Evolutionary conservation across 2,888 invertebrate species (phyloP), one percentile per base, ranked within the genome.

Genomic region (Euproctis similis): DNA sequence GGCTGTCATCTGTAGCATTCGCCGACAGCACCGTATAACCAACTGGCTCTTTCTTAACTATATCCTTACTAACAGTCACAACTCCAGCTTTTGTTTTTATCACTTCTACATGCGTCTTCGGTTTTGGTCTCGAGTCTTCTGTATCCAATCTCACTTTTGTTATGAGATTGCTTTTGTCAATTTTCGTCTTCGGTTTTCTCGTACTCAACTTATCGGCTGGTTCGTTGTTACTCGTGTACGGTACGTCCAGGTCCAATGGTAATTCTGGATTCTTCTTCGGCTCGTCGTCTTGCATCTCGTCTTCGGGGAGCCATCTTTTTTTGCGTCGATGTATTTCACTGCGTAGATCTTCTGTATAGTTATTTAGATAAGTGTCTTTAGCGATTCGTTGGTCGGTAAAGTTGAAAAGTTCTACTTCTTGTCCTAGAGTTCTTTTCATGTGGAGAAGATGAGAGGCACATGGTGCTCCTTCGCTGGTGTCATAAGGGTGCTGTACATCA

Each of bases 301-400:
- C 90, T 63, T 90, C 90, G 21, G 90, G 87, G 58, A 91, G 85
- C 90, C 90, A 91, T 59, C 90, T 85, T 63, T 88, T 90, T 46
- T 76, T 80, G 28, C 84, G 68, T 47, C 64, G 67, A 34, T 77
- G 73, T 48, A 73, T 67, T 65, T 80, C 75, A 31, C 60, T 68
- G 13, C 52, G 58, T 24, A 74, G 51, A 42, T 77, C 74, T 58
- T 71, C 87, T 31, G 63, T 72, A 50, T 60, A 57, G 41, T 76
- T 78, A 24, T 58, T 62, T 28, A 64, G 52, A 14, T 61, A 44
- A 19, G 60, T 58, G 37, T 66, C 60, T 57, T 67, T 64, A 38
- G 59, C 41, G 38, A 53, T 67, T 43, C 48, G 50, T 42, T 59
- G 58, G 37, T 69, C 67, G 28, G 74, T 80, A 50, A 75, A 72